Conservation (phyloP, 2,113 vertebrate species). For the Oreocharis arfaki region DNA sequence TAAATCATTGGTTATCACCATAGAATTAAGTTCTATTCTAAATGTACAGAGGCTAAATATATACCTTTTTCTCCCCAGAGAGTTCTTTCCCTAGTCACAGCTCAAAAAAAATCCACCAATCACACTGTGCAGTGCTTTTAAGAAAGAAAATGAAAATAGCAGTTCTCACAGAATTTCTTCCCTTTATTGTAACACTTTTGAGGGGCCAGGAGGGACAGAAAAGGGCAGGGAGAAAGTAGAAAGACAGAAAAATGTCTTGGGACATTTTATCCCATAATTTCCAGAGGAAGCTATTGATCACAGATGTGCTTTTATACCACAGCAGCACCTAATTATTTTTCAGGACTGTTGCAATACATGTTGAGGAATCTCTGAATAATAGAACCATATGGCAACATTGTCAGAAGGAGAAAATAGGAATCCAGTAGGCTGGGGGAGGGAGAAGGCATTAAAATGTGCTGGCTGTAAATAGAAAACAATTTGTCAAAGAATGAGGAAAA, state of each 20-base stretch:
- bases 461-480: conserved; percentile 61
- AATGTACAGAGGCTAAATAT: conserved; percentile 53
- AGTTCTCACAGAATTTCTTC: not conserved
- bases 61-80: conserved; percentile 36
- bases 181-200: not conserved
- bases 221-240: not conserved
- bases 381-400: conserved; percentile 63
- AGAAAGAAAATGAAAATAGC: conserved; percentile 29
- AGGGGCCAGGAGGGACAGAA: not conserved
- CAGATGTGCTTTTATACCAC: conserved; percentile 34
- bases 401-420: conserved; percentile 50
- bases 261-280: conserved; percentile 9
- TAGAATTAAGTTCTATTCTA: conserved; percentile 54
- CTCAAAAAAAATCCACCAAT: conserved; percentile 25
- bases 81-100: not conserved
- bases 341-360: conserved; percentile 14
- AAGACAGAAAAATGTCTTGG: not conserved
- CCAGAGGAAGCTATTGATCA: conserved; percentile 17
- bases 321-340: conserved; percentile 45
- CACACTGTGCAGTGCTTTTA: not conserved
- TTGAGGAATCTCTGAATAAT: conserved; percentile 56
- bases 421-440: conserved; percentile 5
- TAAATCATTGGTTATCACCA: conserved; percentile 58
- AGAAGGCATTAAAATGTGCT: conserved; percentile 39
- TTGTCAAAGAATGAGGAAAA: conserved; percentile 55